Percentiles rank a stretch among this genome's conserved stretches.
These are phyloP conservation scores for Papilio dardanus DNA, from an alignment of 1,140 invertebrate species.

Conservation along the genomic window DNA sequence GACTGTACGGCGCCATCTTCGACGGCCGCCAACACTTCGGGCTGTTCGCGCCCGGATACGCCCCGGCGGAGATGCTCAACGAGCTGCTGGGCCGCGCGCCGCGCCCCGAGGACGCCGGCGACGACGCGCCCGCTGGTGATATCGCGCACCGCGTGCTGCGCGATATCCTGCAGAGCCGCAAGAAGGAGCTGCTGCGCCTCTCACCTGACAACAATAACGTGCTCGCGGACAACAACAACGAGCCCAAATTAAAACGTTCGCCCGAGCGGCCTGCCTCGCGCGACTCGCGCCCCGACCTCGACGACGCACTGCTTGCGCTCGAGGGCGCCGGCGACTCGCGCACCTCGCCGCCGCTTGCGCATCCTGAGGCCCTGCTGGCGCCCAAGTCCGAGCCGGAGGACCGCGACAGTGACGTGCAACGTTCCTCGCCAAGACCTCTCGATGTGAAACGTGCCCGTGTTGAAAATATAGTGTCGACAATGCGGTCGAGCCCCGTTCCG, in stretches of 20 bases:
- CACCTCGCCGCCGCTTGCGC: conserved; percentile 87
- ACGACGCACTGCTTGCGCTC: conserved; percentile 83
- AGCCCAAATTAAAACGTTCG: conserved; percentile 85
- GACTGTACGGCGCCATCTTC: conserved; percentile 92
- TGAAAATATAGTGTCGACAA: conserved; percentile 96
- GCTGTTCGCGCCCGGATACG: conserved; percentile 89
- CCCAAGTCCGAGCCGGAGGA: conserved; percentile 87
- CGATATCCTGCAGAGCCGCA: conserved; percentile 91
- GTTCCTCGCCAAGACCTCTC: conserved; percentile 82
- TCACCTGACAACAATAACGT: conserved; percentile 83
- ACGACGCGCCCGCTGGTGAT: conserved; percentile 83
- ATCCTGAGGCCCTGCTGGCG: conserved; percentile 83
- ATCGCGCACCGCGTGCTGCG: conserved; percentile 91
- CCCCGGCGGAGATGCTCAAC: conserved; percentile 92
- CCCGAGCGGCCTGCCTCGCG: conserved; percentile 84
- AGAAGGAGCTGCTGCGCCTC: conserved; percentile 88
- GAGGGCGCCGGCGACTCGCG: conserved; percentile 87
- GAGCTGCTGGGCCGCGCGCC: conserved; percentile 90
- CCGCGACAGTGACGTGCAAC: conserved; percentile 82
- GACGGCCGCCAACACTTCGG: conserved; percentile 89
- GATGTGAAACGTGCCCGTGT: conserved; percentile 95
- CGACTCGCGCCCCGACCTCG: conserved; percentile 82
- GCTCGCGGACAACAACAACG: conserved; percentile 84
- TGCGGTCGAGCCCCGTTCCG: conserved; percentile 92
- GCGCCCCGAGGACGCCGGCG: conserved; percentile 86